phyloP scores from a whole-genome alignment of 2,888 invertebrate genomes.

The Strigamia transsilvanica region DNA sequence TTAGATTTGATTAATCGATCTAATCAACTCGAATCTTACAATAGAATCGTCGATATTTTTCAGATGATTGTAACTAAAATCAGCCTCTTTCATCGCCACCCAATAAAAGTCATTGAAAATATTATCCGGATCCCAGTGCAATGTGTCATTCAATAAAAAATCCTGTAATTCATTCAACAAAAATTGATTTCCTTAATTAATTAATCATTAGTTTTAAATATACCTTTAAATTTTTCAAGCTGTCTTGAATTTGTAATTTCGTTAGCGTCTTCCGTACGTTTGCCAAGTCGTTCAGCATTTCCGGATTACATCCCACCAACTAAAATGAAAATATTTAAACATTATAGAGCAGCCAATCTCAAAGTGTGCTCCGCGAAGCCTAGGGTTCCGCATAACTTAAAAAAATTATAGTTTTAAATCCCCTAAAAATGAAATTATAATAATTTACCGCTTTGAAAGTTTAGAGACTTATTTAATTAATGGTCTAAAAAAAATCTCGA shows the following conservation, averaged over 20 bases:
- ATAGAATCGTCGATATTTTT: conserved; percentile 32
- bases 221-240: conserved; percentile 17
- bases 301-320: conserved; percentile 45
- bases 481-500: no score
- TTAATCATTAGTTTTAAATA: not conserved
- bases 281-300: not conserved
- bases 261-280: not conserved
- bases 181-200: not conserved
- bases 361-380: no score
- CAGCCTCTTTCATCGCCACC: not conserved
- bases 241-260: conserved; percentile 36
- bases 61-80: conserved; percentile 50
- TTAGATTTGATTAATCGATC: not conserved
- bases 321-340: not conserved
- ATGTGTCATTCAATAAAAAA: conserved; percentile 24
- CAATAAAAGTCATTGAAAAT: not conserved
- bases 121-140: conserved; percentile 40
- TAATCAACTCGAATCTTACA: not conserved
- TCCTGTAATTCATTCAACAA: not conserved
- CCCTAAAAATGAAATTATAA: no score
- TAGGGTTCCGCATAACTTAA: no score
- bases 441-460: no score
- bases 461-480: no score
- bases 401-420: no score
- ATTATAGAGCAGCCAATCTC: no score